Percentiles rank a stretch among this genome's conserved stretches.
These are phyloP conservation scores for Aphyosemion australe DNA, from an alignment of 2,113 vertebrate genomes.

Conservation along the genomic window DNA sequence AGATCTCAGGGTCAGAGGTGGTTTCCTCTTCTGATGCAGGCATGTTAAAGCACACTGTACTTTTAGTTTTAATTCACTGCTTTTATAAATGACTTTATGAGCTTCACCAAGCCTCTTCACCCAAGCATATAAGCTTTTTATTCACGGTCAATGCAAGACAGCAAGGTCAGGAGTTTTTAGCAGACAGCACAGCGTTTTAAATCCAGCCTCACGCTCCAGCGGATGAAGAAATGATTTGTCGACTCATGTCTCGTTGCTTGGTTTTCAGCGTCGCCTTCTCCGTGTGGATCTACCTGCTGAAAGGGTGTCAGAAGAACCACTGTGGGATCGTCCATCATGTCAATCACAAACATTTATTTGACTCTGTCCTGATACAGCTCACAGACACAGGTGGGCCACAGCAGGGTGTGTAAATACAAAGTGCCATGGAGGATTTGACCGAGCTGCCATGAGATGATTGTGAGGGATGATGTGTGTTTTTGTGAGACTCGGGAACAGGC, in stretches of 20 bases:
- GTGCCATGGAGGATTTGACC: constrained; percentile 16
- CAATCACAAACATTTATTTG: constrained; percentile 77
- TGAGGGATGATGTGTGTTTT: constrained; percentile 53
- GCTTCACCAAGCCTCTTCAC: constrained; percentile 47
- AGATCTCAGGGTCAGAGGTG: constrained; percentile 10
- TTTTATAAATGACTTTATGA: constrained; percentile 44
- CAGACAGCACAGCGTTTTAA: constrained; percentile 31
- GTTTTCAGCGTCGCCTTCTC: constrained; percentile 85
- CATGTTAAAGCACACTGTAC: constrained; percentile 25
- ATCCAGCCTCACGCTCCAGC: constrained; percentile 22
- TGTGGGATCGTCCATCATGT: constrained; percentile 91
- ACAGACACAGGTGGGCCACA: constrained; percentile 83
- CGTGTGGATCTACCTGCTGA: constrained; percentile 90
- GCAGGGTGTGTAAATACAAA: constrained; percentile 19
- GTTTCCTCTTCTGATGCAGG: constrained; percentile 31
- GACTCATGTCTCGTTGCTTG: constrained; percentile 33
- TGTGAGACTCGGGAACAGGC: constrained; percentile 33
- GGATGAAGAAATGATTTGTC: constrained; percentile 29
- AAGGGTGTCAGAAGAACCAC: constrained; percentile 78
- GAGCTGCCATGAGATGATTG: constrained; percentile 17
- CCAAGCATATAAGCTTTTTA: constrained; percentile 56
- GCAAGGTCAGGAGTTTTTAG: constrained; percentile 48
- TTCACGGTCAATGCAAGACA: constrained; percentile 44
- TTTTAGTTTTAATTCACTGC: constrained; percentile 52
- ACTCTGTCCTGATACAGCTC: constrained; percentile 86